Conservation (phyloP, 2,113 vertebrate genomes). For the Vulpes ferrilata region DNA sequence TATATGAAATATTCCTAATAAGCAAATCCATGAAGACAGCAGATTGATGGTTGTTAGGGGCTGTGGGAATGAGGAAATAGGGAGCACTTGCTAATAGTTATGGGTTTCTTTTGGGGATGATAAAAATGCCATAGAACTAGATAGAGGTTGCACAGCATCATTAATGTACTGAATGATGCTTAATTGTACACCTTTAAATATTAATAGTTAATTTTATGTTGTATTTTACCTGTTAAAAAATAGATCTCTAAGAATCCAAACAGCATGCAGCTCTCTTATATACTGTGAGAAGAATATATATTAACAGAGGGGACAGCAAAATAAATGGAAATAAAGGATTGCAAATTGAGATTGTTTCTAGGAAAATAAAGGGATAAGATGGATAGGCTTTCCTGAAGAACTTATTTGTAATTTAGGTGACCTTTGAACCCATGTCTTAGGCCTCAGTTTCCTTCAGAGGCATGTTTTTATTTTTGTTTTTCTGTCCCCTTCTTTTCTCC, state of each 20-base stretch:
- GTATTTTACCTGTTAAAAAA: neutral
- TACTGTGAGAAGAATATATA: neutral
- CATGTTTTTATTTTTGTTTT: neutral
- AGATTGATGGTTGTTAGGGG: neutral
- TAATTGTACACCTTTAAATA: neutral
- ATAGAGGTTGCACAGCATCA: neutral
- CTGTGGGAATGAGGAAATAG: neutral
- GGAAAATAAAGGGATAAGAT: neutral
- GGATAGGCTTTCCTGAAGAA: neutral
- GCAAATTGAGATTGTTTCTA: neutral
- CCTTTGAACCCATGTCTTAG: neutral
- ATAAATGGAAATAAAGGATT: neutral
- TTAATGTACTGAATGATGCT: neutral
- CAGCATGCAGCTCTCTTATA: neutral
- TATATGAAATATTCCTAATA: neutral
- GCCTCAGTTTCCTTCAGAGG: neutral
- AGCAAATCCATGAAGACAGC: neutral
- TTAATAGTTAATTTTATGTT: slow-evolving; percentile 16
- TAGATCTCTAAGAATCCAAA: neutral
- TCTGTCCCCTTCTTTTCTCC: neutral
- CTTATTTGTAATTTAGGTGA: neutral
- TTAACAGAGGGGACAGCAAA: neutral
- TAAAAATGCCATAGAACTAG: neutral
- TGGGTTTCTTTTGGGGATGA: slow-evolving; percentile 27
- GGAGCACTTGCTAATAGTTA: neutral